Evolutionary conservation across 2,113 vertebrate genomes (phyloP).

Genomic region (Empidonax alnorum): DNA sequence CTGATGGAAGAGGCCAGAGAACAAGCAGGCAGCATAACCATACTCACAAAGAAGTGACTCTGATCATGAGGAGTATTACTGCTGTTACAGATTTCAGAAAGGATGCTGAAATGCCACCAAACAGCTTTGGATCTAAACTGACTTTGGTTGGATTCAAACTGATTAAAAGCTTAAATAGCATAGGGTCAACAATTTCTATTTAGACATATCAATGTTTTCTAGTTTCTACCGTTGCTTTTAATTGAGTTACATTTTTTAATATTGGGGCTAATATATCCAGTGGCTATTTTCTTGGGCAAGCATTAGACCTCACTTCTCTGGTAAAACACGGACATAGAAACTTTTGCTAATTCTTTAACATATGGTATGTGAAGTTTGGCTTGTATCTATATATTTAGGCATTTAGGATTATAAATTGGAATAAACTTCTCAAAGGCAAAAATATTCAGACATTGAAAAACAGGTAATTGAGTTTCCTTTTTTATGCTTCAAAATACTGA

Average conservation of each 20-base stretch:
- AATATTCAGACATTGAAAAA: background rate
- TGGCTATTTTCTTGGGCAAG: background rate
- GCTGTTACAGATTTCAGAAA: background rate
- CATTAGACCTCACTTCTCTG: background rate
- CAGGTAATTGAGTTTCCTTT: background rate
- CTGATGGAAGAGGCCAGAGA: background rate
- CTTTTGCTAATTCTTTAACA: background rate
- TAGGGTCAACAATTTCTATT: background rate
- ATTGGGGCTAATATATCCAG: background rate
- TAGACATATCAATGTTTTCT: background rate
- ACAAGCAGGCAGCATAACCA: fast-evolving
- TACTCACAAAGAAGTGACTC: background rate
- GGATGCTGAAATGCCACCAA: background rate
- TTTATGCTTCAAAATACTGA: background rate
- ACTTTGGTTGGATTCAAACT: background rate
- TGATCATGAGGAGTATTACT: background rate
- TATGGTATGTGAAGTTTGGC: background rate
- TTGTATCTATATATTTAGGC: background rate
- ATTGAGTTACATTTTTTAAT: background rate
- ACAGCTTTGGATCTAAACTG: background rate
- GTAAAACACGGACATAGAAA: background rate
- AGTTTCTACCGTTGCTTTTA: background rate
- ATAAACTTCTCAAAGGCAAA: background rate
- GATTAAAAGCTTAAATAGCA: background rate
- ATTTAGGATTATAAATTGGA: background rate